phyloP scores from a whole-genome alignment of 2,113 vertebrate species.

The Setophaga coronata region DNA sequence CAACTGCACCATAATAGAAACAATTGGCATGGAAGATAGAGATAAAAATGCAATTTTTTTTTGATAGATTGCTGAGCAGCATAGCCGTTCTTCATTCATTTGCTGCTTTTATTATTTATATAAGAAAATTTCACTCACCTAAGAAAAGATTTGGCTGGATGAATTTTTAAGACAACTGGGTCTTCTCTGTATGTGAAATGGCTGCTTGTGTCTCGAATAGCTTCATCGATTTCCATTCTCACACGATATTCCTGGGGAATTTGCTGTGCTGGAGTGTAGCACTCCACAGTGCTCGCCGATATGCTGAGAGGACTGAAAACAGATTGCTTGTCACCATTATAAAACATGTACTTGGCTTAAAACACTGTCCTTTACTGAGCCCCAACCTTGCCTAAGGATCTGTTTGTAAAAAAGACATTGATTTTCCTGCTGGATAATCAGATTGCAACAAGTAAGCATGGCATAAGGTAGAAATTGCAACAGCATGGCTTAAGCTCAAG shows the following conservation, averaged over 20 bases:
- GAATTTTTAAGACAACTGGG: conserved; percentile 86
- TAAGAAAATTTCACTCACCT: conserved; percentile 78
- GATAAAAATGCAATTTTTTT: conserved; percentile 56
- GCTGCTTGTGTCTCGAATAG: conserved; percentile 63
- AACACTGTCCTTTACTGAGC: not conserved
- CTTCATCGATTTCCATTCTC: conserved; percentile 85
- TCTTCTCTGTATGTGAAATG: conserved; percentile 88
- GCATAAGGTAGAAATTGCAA: not conserved
- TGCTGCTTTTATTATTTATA: not conserved
- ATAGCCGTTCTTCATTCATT: not conserved
- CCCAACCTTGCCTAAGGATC: not conserved
- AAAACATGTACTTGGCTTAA: not conserved
- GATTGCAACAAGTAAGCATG: not conserved
- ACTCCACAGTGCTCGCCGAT: conserved; percentile 73
- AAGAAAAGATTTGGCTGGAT: conserved; percentile 92
- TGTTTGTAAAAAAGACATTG: not conserved
- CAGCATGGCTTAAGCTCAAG: not conserved
- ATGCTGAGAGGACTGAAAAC: conserved; percentile 51
- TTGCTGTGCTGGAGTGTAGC: conserved; percentile 84
- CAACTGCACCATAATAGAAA: conserved; percentile 34
- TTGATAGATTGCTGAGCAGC: not conserved
- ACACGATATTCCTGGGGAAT: conserved; percentile 76
- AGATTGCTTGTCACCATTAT: not conserved
- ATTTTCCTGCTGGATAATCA: not conserved
- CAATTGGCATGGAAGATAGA: conserved; percentile 12